These are phyloP conservation scores for Cyprinodon diabolis DNA, from an alignment of 2,797 vertebrate species.

Conservation along the genomic window DNA sequence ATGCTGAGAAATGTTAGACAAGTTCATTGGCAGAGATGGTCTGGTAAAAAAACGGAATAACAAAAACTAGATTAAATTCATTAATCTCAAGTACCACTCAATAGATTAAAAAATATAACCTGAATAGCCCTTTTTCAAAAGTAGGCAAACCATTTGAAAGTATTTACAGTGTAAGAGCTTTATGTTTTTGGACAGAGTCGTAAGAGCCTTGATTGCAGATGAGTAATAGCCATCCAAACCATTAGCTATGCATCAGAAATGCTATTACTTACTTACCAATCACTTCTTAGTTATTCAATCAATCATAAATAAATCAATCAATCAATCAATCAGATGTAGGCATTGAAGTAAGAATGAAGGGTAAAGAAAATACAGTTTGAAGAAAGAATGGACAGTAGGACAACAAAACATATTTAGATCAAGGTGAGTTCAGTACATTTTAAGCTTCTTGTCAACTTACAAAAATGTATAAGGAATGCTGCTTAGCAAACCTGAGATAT, in stretches of 20 bases:
- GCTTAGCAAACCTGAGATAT: background rate
- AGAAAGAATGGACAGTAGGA: background rate
- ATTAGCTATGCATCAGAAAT: slow-evolving; percentile 40
- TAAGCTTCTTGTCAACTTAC: background rate
- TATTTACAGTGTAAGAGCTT: slow-evolving; percentile 51
- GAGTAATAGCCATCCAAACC: slow-evolving; percentile 53
- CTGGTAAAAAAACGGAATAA: background rate
- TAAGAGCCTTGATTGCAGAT: slow-evolving; percentile 30
- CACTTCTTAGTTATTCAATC: slow-evolving; percentile 42
- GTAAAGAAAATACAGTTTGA: slow-evolving; percentile 14
- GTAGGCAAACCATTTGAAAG: slow-evolving; percentile 54
- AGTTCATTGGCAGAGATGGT: slow-evolving; percentile 19
- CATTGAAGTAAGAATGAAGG: background rate
- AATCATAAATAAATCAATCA: slow-evolving; percentile 14
- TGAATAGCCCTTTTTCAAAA: slow-evolving; percentile 60
- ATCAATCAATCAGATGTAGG: slow-evolving; percentile 38
- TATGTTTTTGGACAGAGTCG: slow-evolving; percentile 53
- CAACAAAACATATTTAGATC: background rate
- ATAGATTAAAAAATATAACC: slow-evolving; percentile 7
- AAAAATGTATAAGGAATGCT: background rate
- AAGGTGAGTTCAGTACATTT: background rate
- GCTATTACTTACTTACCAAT: slow-evolving; percentile 36
- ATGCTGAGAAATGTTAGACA: slow-evolving; percentile 36
- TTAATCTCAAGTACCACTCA: background rate
- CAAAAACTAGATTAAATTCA: background rate